Base-by-base conservation (phyloP, 2,888 invertebrate genomes). In the Matsumyia berberina region DNA sequence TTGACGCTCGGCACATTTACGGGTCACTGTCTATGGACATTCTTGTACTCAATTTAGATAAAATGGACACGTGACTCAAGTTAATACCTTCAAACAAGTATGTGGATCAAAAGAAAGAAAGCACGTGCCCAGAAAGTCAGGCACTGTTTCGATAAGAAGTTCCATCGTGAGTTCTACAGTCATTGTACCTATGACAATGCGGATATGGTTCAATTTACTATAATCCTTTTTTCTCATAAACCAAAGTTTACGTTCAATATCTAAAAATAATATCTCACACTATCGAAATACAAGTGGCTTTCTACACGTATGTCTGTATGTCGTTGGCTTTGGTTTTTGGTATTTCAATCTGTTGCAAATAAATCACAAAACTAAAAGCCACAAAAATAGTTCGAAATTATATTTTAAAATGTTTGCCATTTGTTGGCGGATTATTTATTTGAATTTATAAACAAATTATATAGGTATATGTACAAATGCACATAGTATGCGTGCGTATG, bases 291-390 rank as follows among this genome's bases (percentile, higher is more conserved):
- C 53, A 67, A 73, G 60, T 64, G 64, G 39, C 55, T 62, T 12
- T 37, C 33, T 37, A 51, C 33, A 51, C 60, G n/a, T n/a, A n/a
- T n/a, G n/a, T n/a, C n/a, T n/a, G n/a, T n/a, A n/a, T 60, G 39
- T 51, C 37, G 37, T 31, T 53, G 8, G 60, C 62, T 74, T 57
- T 58, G 76, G 66, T 80, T 79, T 85, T 85, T 76, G 76, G 66
- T 80, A 85, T 85, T 85, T 76, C 85, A 85, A 80, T 85, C 80
- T 85, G 85, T 85, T 85, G 64, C 64, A 70, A 53, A 85, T 85
- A 85, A 85, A 85, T 85, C 85, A 83, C 67, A 70, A 64, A 85
- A 58, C 57, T 42, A 85, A 70, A 79, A 37, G 72, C 33, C 67
- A 79, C 51, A 7, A 79, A 70, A 70, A 85, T 55, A 24, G 24